These are phyloP conservation scores for Ophion slaviceki DNA, from an alignment of 2,888 invertebrate species.

Conservation along the genomic window DNA sequence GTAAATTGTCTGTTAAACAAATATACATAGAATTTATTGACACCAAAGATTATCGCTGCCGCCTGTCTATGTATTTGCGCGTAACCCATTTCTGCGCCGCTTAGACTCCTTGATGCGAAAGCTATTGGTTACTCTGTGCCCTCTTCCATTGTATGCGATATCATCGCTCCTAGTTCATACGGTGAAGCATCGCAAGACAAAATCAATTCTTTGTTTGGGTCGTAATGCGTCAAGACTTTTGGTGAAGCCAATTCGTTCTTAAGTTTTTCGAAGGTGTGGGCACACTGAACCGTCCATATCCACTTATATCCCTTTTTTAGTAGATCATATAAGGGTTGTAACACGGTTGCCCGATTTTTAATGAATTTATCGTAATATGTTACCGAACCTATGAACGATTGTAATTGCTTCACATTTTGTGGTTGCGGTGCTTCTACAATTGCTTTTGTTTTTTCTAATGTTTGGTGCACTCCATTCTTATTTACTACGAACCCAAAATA, in stretches of 20 bases:
- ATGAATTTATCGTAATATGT: slow-evolving; percentile 15
- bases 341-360: slow-evolving; percentile 28
- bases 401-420: slow-evolving; percentile 10
- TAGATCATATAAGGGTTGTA: slow-evolving; percentile 28
- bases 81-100: slow-evolving; percentile 18
- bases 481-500: slow-evolving; percentile 19
- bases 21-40: slow-evolving; percentile 27
- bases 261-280: slow-evolving; percentile 62
- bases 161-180: slow-evolving; percentile 32
- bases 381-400: slow-evolving; percentile 4
- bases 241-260: slow-evolving; percentile 56
- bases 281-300: slow-evolving; percentile 38
- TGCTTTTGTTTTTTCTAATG: slow-evolving; percentile 6
- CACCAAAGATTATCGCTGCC: slow-evolving; percentile 25
- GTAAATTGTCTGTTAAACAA: slow-evolving; percentile 7
- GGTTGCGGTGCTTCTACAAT: slow-evolving; percentile 28
- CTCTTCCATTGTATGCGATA: slow-evolving; percentile 36
- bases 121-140: slow-evolving; percentile 23
- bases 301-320: slow-evolving; percentile 22
- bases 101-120: slow-evolving; percentile 20
- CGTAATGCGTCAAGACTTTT: slow-evolving; percentile 47
- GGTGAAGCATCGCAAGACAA: slow-evolving; percentile 3
- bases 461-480: slow-evolving; percentile 24
- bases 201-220: slow-evolving; percentile 27
- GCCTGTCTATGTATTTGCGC: slow-evolving; percentile 9